phyloP scores from a whole-genome alignment of 2,888 invertebrate genomes.

The Agrochola lychnidis region DNA sequence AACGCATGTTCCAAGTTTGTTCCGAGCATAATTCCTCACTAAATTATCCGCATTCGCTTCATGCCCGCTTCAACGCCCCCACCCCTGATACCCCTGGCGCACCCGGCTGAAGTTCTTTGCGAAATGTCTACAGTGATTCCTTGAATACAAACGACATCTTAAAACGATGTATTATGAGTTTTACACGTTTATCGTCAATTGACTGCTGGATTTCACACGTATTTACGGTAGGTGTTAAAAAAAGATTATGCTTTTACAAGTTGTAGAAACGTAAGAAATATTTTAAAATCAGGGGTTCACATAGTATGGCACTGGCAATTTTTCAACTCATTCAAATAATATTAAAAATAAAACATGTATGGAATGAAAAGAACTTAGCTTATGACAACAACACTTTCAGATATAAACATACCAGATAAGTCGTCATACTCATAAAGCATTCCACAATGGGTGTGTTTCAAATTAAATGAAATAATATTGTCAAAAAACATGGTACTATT shows the following conservation, averaged over 20 bases:
- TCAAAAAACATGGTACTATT: neutral
- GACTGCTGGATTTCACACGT: constrained; percentile 76
- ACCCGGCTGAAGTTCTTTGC: constrained; percentile 83
- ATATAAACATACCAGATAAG: neutral
- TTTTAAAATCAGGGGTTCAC: neutral
- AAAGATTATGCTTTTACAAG: constrained; percentile 29
- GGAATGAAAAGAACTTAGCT: neutral
- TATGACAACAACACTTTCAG: neutral
- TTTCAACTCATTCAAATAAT: neutral
- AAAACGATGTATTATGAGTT: constrained; percentile 87
- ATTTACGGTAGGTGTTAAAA: constrained; percentile 60
- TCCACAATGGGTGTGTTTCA: neutral
- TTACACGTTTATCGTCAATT: constrained; percentile 84
- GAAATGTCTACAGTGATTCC: constrained; percentile 91
- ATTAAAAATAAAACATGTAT: neutral
- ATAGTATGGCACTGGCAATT: constrained; percentile 11
- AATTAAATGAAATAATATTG: constrained; percentile 26
- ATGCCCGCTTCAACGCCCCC: constrained; percentile 83
- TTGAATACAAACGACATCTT: constrained; percentile 90
- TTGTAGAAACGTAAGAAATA: neutral
- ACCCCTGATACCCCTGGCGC: constrained; percentile 67
- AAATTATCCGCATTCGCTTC: constrained; percentile 87
- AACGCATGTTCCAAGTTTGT: constrained; percentile 76
- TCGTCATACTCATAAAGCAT: neutral
- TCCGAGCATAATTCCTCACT: constrained; percentile 84